A percentile compares a stretch with the other conserved stretches of the same genome.
phyloP scores from a whole-genome alignment of 2,113 vertebrate species.

The Neolamprologus tretocephalus region DNA sequence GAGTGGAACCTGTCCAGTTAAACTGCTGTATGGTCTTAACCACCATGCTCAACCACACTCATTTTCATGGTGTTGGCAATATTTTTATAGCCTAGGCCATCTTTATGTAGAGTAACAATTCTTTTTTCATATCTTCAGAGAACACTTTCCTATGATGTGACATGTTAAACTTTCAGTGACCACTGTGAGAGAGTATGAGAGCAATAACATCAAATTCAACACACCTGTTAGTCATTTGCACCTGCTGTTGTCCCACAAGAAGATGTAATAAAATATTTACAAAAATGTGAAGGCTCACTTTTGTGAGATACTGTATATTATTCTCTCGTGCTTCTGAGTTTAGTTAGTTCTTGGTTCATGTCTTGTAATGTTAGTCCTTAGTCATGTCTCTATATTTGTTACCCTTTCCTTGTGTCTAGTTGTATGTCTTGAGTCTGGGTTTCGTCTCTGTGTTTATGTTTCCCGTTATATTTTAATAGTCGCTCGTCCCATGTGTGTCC shows the following conservation, averaged over 20 bases:
- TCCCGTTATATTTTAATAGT: not conserved
- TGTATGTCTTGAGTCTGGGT: not conserved
- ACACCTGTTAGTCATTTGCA: rapidly evolving
- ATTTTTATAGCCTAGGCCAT: not conserved
- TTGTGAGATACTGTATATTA: not conserved
- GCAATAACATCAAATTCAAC: not conserved
- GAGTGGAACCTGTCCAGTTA: not conserved
- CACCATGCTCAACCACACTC: not conserved
- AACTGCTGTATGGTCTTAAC: not conserved
- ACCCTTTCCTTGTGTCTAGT: not conserved
- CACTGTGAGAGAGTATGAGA: not conserved
- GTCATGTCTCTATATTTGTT: not conserved
- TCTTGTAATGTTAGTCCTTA: not conserved
- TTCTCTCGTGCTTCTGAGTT: not conserved
- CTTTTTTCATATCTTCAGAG: not conserved
- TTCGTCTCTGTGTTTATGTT: not conserved
- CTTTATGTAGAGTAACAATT: not conserved
- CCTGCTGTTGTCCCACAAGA: not conserved
- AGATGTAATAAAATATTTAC: not conserved
- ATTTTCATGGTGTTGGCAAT: not conserved
- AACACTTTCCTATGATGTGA: not conserved
- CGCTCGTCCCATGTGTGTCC: rapidly evolving
- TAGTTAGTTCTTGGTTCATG: not conserved
- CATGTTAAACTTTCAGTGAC: too few relatives aligned
- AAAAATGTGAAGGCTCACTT: not conserved